A percentile compares a stretch with the other conserved stretches of the same genome.
phyloP scores from a whole-genome alignment of 2,888 invertebrate genomes.

The Macropis europaea region DNA sequence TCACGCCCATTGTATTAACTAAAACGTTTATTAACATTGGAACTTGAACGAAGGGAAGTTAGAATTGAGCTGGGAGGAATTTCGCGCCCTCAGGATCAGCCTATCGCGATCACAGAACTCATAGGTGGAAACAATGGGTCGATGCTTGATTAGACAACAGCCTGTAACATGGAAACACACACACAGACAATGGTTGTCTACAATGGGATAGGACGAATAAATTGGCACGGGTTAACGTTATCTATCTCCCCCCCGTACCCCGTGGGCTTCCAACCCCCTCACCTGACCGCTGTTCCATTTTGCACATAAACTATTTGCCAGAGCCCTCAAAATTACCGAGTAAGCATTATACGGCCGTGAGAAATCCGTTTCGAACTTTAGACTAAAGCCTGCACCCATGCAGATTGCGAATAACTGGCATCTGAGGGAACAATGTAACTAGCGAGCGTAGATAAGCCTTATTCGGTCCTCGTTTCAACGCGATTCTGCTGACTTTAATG shows the following conservation, averaged over 20 bases:
- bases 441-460: slow-evolving; percentile 51
- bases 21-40: too few species aligned
- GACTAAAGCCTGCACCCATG: slow-evolving; percentile 50
- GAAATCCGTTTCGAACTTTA: slow-evolving; percentile 57
- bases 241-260: slow-evolving; percentile 49
- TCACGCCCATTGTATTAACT: too few species aligned
- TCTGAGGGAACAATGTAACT: slow-evolving; percentile 53
- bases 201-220: slow-evolving; percentile 50
- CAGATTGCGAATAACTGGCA: slow-evolving; percentile 56
- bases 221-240: slow-evolving; percentile 54
- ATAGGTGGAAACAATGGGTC: slow-evolving; percentile 28
- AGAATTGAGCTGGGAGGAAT: too few species aligned
- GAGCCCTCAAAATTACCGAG: slow-evolving; percentile 66
- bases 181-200: slow-evolving; percentile 8
- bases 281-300: slow-evolving; percentile 46
- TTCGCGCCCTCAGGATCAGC: neutral
- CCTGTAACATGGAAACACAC: slow-evolving; percentile 8
- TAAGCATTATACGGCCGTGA: slow-evolving; percentile 56
- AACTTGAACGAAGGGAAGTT: too few species aligned
- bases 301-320: slow-evolving; percentile 62
- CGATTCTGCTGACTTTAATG: slow-evolving; percentile 39
- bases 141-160: slow-evolving; percentile 36
- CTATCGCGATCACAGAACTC: neutral
- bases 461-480: slow-evolving; percentile 19
- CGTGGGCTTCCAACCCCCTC: slow-evolving; percentile 14